Evolutionary conservation across 2,888 invertebrate genomes (phyloP).

Genomic region (Hemithea aestivaria): DNA sequence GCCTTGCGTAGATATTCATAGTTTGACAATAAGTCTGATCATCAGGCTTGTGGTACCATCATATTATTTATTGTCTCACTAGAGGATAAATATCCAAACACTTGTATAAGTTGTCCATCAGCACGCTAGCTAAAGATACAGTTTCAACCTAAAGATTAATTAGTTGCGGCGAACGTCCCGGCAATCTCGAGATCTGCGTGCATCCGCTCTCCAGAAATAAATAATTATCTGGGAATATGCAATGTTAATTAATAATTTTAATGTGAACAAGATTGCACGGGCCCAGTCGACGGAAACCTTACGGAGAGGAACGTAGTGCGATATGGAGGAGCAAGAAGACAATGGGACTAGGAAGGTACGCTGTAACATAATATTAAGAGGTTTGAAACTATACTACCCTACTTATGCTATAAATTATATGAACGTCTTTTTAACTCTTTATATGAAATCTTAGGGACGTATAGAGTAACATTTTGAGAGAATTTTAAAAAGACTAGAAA

Average conservation of each 20-base stretch:
- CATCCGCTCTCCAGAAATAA: constrained; percentile 59
- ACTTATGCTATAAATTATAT: too few species aligned
- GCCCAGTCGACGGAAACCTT: constrained; percentile 51
- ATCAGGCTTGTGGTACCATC: too few species aligned
- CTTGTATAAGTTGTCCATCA: too few species aligned
- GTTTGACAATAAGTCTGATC: too few species aligned
- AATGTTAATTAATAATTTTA: constrained; percentile 47
- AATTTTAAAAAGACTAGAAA: too few species aligned
- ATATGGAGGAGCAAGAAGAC: constrained; percentile 39
- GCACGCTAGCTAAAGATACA: constrained; percentile 18
- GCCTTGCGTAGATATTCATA: too few species aligned
- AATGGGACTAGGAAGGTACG: constrained; percentile 45
- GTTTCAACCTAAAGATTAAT: constrained; percentile 65
- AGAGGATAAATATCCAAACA: too few species aligned
- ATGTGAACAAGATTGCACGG: constrained; percentile 42
- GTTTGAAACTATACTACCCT: too few species aligned
- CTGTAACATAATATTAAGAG: neutral
- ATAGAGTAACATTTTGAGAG: too few species aligned
- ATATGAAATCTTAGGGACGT: too few species aligned
- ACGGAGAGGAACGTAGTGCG: constrained; percentile 37
- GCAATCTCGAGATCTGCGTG: constrained; percentile 66
- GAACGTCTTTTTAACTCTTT: constrained; percentile 11
- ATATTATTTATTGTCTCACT: too few species aligned
- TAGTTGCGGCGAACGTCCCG: constrained; percentile 60
- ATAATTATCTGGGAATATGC: constrained; percentile 67